Conservation (phyloP, 2,113 vertebrate species). For the Syrmaticus mikado region DNA sequence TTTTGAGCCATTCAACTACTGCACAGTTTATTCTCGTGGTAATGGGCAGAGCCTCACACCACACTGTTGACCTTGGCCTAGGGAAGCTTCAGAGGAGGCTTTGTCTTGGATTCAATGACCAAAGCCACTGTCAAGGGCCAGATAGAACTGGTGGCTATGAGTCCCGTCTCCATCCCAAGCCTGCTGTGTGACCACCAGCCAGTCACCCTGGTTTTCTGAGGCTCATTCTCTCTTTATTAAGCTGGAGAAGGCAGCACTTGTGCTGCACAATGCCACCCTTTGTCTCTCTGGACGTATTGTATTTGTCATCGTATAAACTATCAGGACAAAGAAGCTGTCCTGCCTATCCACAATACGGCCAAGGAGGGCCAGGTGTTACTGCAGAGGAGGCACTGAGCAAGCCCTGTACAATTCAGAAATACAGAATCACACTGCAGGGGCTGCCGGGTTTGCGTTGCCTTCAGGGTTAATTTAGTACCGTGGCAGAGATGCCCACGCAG, state of each 20-base stretch:
- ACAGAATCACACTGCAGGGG: background rate
- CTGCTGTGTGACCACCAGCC: background rate
- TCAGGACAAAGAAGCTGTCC: rapidly evolving
- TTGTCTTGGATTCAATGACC: background rate
- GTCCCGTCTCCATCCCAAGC: background rate
- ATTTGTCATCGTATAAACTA: background rate
- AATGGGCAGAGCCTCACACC: background rate
- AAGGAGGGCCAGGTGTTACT: background rate
- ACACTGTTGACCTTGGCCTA: background rate
- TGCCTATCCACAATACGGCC: rapidly evolving
- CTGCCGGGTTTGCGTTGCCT: background rate
- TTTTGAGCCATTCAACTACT: background rate
- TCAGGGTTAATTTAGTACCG: background rate
- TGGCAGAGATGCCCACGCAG: background rate
- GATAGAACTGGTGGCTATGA: background rate
- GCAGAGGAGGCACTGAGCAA: rapidly evolving
- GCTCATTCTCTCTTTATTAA: background rate
- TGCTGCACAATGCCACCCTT: background rate
- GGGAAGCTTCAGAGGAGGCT: background rate
- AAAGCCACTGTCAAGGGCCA: background rate
- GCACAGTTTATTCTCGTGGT: background rate
- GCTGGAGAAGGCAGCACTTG: background rate
- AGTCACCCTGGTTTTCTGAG: background rate
- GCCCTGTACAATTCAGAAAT: background rate
- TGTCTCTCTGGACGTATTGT: background rate